These are phyloP conservation scores for Cheilosia vulpina DNA, from an alignment of 2,888 invertebrate species.

Conservation along the genomic window DNA sequence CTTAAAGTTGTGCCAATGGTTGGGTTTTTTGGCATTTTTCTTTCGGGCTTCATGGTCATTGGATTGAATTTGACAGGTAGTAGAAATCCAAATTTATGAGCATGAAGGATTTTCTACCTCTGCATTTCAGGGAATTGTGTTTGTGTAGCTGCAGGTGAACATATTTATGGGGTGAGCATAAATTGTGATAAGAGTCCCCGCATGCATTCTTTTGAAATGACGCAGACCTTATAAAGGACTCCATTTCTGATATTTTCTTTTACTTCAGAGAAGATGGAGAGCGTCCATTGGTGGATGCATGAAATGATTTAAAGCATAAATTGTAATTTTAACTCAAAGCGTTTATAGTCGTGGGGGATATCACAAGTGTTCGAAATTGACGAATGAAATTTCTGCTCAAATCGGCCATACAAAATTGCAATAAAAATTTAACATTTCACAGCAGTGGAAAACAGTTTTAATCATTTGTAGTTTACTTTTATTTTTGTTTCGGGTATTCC, in stretches of 20 bases:
- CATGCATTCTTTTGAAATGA: conserved; percentile 12
- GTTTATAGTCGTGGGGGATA: too few relatives aligned
- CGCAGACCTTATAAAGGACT: conserved; percentile 1
- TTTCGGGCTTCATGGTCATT: background rate
- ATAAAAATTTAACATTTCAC: too few relatives aligned
- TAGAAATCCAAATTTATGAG: conserved; percentile 2
- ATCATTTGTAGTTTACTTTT: background rate
- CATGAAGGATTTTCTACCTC: conserved; percentile 4
- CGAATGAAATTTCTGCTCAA: too few relatives aligned
- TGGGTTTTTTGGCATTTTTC: background rate
- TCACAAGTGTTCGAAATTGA: too few relatives aligned
- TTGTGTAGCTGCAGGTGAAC: background rate
- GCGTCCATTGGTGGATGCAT: too few relatives aligned
- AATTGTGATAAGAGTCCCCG: conserved; percentile 30
- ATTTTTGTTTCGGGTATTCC: background rate
- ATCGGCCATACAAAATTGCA: too few relatives aligned
- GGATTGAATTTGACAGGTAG: conserved; percentile 4
- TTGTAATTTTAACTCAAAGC: too few relatives aligned
- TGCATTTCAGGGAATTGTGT: background rate
- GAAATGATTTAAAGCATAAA: background rate
- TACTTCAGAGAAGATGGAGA: background rate
- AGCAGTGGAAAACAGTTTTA: too few relatives aligned
- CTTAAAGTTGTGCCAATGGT: conserved; percentile 2
- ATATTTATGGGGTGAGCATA: conserved; percentile 22
- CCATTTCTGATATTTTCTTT: background rate